Percentiles rank a stretch among this genome's conserved stretches.
Conservation (phyloP, 1,140 invertebrate species). For the Drosophila ogumai region DNA sequence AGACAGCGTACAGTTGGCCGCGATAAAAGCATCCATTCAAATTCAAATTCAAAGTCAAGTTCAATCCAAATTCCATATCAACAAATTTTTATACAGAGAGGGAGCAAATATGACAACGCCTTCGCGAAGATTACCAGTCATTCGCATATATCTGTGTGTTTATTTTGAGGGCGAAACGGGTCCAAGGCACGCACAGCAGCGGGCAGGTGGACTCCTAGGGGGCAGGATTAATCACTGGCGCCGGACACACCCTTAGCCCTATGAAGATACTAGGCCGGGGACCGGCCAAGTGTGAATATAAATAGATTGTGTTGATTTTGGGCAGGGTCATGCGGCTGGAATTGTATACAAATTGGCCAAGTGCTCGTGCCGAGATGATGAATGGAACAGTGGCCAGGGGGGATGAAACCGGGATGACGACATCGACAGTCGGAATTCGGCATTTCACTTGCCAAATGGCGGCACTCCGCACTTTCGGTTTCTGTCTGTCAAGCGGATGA, state of each 20-base stretch:
- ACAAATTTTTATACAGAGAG: no score
- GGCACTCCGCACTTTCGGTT: not conserved
- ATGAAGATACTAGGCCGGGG: slow-evolving; percentile 9
- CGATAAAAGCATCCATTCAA: not conserved
- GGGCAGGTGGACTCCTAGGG: not conserved
- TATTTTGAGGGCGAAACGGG: slow-evolving; percentile 5
- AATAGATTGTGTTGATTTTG: slow-evolving; percentile 34
- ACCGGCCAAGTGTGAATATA: slow-evolving; percentile 1
- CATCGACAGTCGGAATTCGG: slow-evolving; percentile 3
- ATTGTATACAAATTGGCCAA: slow-evolving; percentile 8
- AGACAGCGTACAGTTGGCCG: not conserved
- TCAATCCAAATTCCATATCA: not conserved
- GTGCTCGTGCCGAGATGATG: slow-evolving; percentile 1
- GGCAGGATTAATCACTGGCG: slow-evolving; percentile 6
- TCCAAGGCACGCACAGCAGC: slow-evolving; percentile 6
- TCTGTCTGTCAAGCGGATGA: slow-evolving; percentile 1
- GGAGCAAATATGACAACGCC: slow-evolving; percentile 1
- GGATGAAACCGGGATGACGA: slow-evolving; percentile 8
- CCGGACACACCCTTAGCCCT: slow-evolving; percentile 23
- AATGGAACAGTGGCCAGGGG: not conserved
- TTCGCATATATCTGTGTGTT: not conserved
- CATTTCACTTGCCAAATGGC: slow-evolving; percentile 4
- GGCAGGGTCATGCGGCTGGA: slow-evolving; percentile 5
- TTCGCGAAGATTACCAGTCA: not conserved
- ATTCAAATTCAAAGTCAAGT: not conserved